Evolutionary conservation across 2,888 invertebrate species (phyloP).

Genomic region (Coenonympha arcania): DNA sequence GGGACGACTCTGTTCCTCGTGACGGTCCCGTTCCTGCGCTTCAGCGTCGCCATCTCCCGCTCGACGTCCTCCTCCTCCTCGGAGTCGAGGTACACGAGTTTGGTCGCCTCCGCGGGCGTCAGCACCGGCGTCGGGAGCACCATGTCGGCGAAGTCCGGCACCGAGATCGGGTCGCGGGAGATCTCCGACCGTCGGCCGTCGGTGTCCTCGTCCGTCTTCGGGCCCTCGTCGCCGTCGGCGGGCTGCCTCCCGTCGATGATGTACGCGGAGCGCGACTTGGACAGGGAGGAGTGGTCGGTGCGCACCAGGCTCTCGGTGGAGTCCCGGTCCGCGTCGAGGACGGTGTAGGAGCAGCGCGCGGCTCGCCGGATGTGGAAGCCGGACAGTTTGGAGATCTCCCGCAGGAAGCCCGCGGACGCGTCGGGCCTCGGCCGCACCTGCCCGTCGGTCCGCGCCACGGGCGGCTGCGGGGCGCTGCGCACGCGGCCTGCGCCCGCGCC

Average conservation of each 20-base stretch:
- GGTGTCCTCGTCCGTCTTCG: conserved; percentile 46
- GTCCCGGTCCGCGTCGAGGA: conserved; percentile 76
- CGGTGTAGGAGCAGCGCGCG: conserved; percentile 81
- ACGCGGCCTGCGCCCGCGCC: conserved; percentile 64
- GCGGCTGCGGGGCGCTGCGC: conserved; percentile 31
- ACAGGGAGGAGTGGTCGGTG: conserved; percentile 49
- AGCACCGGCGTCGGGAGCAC: conserved; percentile 77
- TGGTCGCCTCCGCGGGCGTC: conserved; percentile 79
- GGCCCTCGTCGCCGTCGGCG: conserved; percentile 41
- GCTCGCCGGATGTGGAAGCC: conserved; percentile 79
- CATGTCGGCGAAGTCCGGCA: conserved; percentile 81
- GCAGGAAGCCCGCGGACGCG: conserved; percentile 69
- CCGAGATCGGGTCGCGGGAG: conserved; percentile 80
- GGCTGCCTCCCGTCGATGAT: conserved; percentile 64
- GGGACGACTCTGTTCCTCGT: conserved; percentile 44
- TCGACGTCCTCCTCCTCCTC: conserved; percentile 74
- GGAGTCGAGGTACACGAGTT: conserved; percentile 80
- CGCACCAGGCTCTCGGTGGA: conserved; percentile 77
- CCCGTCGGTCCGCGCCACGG: conserved; percentile 31
- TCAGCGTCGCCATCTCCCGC: conserved; percentile 36
- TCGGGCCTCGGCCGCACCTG: conserved; percentile 42
- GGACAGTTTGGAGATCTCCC: conserved; percentile 81
- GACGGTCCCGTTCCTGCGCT: conserved; percentile 31
- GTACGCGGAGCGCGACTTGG: conserved; percentile 76
- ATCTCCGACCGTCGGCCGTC: conserved; percentile 50